phyloP scores from a whole-genome alignment of 2,888 invertebrate genomes.

The Apomyelois bistriatella region DNA sequence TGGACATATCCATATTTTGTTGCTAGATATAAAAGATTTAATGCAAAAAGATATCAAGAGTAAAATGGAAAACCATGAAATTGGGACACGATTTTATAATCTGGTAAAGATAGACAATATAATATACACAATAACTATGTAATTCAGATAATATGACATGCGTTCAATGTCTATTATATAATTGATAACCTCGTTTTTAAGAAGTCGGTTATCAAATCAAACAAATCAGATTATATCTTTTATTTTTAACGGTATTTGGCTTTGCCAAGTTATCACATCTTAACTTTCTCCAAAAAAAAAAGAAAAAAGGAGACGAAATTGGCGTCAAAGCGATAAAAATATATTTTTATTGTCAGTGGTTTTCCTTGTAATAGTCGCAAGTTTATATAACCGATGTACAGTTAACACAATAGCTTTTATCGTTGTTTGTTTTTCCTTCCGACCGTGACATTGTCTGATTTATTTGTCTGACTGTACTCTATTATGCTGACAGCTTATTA shows the following conservation, averaged over 20 bases:
- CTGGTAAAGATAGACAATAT: too few species aligned
- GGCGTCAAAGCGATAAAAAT: slow-evolving; percentile 17
- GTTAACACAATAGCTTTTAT: slow-evolving; percentile 49
- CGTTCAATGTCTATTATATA: too few species aligned
- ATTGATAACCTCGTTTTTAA: too few species aligned
- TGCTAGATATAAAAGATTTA: too few species aligned
- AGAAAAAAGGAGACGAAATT: slow-evolving; percentile 22
- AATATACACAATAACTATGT: too few species aligned
- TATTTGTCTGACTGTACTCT: slow-evolving; percentile 32
- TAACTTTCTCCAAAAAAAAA: slow-evolving; percentile 18
- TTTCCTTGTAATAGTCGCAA: slow-evolving; percentile 8
- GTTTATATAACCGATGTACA: slow-evolving; percentile 23
- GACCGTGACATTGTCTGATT: slow-evolving; percentile 35
- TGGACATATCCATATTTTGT: too few species aligned
- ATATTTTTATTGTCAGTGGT: slow-evolving; percentile 22
- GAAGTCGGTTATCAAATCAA: too few species aligned
- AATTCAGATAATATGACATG: too few species aligned
- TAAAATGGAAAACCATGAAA: too few species aligned
- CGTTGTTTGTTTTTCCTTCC: slow-evolving; percentile 38
- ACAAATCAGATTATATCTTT: too few species aligned
- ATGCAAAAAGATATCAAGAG: too few species aligned
- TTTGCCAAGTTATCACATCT: slow-evolving; percentile 4
- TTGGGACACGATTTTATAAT: too few species aligned
- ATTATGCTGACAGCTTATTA: slow-evolving; percentile 15
- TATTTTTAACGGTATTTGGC: background rate